Conservation (phyloP, 2,113 vertebrate species). For the Austrofundulus limnaeus region DNA sequence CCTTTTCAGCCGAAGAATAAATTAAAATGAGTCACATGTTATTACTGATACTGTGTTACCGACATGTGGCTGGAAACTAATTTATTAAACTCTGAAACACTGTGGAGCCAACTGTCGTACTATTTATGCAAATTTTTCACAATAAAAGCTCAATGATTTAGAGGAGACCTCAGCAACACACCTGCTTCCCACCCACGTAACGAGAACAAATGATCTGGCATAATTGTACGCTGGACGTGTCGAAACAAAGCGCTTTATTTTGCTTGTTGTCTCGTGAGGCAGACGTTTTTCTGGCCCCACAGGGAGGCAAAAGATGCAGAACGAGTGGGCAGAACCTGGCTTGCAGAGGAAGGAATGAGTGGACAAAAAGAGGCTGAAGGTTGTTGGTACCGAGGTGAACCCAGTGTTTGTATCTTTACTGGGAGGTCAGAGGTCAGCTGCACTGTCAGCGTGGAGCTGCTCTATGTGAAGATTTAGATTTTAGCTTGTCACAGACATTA, state of each 20-base stretch:
- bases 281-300: constrained; percentile 34
- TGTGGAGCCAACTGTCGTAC: too few relatives aligned
- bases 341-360: constrained; percentile 1
- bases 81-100: too few relatives aligned
- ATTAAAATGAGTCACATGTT: too few relatives aligned
- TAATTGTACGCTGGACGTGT: constrained; percentile 71
- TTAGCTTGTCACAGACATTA: too few relatives aligned
- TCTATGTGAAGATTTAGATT: too few relatives aligned
- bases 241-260: constrained; percentile 50
- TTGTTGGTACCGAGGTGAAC: constrained; percentile 2
- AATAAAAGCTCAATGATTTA: too few relatives aligned
- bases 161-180: constrained; percentile 54
- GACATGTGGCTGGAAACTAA: too few relatives aligned
- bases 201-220: constrained; percentile 63
- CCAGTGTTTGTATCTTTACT: not conserved
- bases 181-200: constrained; percentile 71
- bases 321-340: constrained; percentile 18
- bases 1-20: too few relatives aligned
- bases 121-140: too few relatives aligned
- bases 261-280: constrained; percentile 43
- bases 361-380: constrained; percentile 20
- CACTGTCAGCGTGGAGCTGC: too few relatives aligned
- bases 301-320: constrained; percentile 22
- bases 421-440: too few relatives aligned
- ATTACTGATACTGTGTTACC: too few relatives aligned